Percentiles rank a stretch among this genome's conserved stretches.
These are phyloP conservation scores for Mya arenaria DNA, from an alignment of 1,140 invertebrate genomes.

Conservation along the genomic window DNA sequence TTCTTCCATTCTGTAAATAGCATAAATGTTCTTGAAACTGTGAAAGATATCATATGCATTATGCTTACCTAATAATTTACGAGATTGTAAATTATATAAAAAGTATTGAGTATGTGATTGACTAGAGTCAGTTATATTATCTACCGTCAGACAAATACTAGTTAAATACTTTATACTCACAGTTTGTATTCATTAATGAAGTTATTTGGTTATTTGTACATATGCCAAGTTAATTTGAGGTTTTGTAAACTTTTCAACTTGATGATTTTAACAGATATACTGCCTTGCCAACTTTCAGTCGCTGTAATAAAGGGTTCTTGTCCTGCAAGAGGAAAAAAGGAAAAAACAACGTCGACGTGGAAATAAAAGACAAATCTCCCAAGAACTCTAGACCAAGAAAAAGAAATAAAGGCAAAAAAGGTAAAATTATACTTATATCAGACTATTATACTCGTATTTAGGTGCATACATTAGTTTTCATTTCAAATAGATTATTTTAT, in stretches of 20 bases:
- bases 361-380: not conserved
- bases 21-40: too few relatives aligned
- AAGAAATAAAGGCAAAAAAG: too few relatives aligned
- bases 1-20: too few relatives aligned
- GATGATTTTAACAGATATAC: not conserved
- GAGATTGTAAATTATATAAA: too few relatives aligned
- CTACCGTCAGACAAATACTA: not conserved
- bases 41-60: too few relatives aligned
- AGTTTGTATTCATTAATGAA: not conserved
- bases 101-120: not conserved
- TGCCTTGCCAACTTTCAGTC: conserved; percentile 24
- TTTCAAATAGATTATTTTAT: too few relatives aligned
- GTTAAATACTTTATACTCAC: too few relatives aligned
- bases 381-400: too few relatives aligned
- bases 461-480: too few relatives aligned
- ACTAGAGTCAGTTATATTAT: not conserved
- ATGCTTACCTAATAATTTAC: too few relatives aligned
- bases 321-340: conserved; percentile 7
- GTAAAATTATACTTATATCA: too few relatives aligned
- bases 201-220: not conserved
- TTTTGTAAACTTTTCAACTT: not conserved
- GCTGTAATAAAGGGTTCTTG: conserved; percentile 46
- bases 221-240: not conserved
- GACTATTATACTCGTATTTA: too few relatives aligned
- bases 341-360: conserved; percentile 3